Evolutionary conservation across 2,888 invertebrate genomes (phyloP), one percentile per base, ranked within the genome.

Genomic region (Microctonus hyperodae): DNA sequence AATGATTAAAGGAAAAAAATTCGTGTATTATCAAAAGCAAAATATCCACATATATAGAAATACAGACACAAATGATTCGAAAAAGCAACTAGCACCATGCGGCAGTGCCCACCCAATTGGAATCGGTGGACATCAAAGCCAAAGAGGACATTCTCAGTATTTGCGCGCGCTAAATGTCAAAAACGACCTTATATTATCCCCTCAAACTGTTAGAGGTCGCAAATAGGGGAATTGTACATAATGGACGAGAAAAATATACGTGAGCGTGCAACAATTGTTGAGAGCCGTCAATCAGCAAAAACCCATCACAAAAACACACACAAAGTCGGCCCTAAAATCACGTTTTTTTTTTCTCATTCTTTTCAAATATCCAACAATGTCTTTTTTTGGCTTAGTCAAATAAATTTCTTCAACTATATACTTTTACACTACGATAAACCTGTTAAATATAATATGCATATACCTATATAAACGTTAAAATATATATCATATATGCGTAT

Each of bases 241-340:
- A 35, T 35, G 58, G 58, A 58, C 23, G 28, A 23, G 28, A 59
- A 44, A n/a, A 44, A 44, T 44, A 44, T 44, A 59, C 59, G 59
- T 59, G 59, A 59, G 59, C 59, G 44, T 59, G 59, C 59, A 59
- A 59, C 28, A 28, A 55, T 44, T 44, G 44, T 16, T 44, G 31
- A 55, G 28, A 31, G 31, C 28, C 55, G 55, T 55, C 55, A 31
- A 55, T 55, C 55, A 55, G 55, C 44, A 44, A 16, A 53, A 55
- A 28, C 55, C 55, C 55, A 55, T 55, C 31, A 44, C 10, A 35
- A 5, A 35, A n/a, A n/a, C 10, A 35, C 10, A 35, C 35, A 35
- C 35, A 35, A 55, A 55, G 13, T 55, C n/a, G 31, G 31, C 31
- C n/a, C n/a, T 28, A n/a, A 55, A 28, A 31, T 55, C 55, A 55